phyloP scores from a whole-genome alignment of 2,113 vertebrate species.

The Barnardius zonarius region DNA sequence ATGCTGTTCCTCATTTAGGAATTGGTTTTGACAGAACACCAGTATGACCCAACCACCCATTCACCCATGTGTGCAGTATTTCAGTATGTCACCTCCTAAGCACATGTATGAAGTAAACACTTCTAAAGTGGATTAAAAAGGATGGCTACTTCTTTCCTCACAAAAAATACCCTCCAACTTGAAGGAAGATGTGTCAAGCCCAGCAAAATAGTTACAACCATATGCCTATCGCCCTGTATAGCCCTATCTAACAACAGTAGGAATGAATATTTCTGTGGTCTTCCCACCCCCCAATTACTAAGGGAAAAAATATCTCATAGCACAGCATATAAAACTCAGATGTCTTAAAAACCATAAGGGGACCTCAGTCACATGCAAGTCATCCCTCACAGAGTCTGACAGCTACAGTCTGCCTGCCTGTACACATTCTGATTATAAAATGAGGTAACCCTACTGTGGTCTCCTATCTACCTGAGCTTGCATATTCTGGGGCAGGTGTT shows the following conservation, averaged over 20 bases:
- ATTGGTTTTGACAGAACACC: neutral
- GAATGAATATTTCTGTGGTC: neutral
- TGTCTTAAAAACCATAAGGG: neutral
- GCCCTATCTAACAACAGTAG: neutral
- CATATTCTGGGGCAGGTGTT: neutral
- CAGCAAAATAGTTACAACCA: neutral
- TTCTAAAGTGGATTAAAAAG: neutral
- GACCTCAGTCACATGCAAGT: neutral
- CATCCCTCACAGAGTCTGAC: neutral
- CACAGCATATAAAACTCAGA: neutral
- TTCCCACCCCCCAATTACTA: neutral
- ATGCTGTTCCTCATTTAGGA: neutral
- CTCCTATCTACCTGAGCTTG: neutral
- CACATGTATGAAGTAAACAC: neutral
- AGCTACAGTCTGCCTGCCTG: neutral
- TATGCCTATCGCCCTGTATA: neutral
- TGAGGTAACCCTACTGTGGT: neutral
- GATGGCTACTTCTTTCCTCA: neutral
- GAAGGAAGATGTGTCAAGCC: neutral
- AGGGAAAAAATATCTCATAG: neutral
- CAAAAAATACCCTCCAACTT: neutral
- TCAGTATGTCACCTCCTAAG: neutral
- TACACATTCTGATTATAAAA: neutral
- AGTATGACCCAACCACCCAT: neutral
- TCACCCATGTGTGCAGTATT: neutral